Evolutionary conservation across 2,113 vertebrate genomes (phyloP).

Genomic region (Myotis lucifugus): DNA sequence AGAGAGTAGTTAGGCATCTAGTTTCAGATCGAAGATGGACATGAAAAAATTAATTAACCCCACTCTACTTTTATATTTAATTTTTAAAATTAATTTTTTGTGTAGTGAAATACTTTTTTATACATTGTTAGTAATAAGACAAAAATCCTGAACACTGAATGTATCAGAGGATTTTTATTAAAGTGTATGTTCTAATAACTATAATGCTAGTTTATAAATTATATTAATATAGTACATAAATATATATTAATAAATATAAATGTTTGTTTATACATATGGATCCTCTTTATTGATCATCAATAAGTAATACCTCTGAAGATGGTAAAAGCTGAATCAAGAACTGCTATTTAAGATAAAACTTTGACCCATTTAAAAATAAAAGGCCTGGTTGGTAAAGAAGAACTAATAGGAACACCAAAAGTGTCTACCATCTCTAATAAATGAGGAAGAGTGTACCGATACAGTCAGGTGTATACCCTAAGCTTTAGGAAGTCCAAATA

Average conservation of each 20-base stretch:
- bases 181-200: background rate
- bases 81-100: constrained; percentile 33
- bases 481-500: background rate
- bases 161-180: background rate
- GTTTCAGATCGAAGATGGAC: background rate
- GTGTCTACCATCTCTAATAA: background rate
- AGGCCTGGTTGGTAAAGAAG: background rate
- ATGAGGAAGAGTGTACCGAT: background rate
- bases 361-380: background rate
- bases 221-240: background rate
- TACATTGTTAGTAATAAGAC: background rate
- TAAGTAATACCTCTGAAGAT: constrained; percentile 23
- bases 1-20: background rate
- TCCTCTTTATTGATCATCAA: background rate
- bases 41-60: constrained; percentile 16
- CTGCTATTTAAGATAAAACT: background rate
- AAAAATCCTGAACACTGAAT: background rate
- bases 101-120: background rate
- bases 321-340: background rate
- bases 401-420: background rate
- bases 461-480: background rate
- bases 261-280: background rate
- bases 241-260: constrained; percentile 10
- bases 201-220: background rate
- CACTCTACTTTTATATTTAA: background rate